Percentiles rank a stretch among this genome's conserved stretches.
phyloP scores from a whole-genome alignment of 2,888 invertebrate species.

The Ophion slaviceki region DNA sequence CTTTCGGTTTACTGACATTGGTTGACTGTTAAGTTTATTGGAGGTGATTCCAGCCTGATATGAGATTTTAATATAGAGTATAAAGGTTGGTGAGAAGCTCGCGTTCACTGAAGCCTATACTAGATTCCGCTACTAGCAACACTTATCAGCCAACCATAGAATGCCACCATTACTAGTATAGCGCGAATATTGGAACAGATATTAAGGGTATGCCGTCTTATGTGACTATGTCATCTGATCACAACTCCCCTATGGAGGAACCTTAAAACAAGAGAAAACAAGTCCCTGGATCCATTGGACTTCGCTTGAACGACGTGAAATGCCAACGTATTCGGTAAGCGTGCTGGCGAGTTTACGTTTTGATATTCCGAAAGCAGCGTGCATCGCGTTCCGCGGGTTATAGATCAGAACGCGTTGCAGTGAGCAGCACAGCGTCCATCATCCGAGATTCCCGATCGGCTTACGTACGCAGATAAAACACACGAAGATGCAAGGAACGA shows the following conservation, averaged over 20 bases:
- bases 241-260: neutral
- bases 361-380: neutral
- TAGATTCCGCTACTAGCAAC: no score
- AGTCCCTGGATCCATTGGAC: neutral
- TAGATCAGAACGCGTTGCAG: neutral
- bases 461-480: neutral
- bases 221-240: no score
- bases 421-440: neutral
- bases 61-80: no score
- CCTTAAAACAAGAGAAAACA: neutral
- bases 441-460: neutral
- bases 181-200: no score
- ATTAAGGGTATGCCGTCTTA: no score
- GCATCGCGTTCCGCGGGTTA: constrained; percentile 3
- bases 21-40: no score
- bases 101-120: no score
- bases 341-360: neutral
- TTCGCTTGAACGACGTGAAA: constrained; percentile 1
- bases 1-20: no score
- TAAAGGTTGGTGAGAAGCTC: no score
- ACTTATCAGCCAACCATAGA: no score
- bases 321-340: neutral
- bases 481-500: neutral
- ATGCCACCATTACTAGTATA: no score
- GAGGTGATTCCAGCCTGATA: no score